Percentiles rank a stretch among this genome's conserved stretches.
Conservation (phyloP, 2,113 vertebrate genomes). For the Pyrgilauda ruficollis region DNA sequence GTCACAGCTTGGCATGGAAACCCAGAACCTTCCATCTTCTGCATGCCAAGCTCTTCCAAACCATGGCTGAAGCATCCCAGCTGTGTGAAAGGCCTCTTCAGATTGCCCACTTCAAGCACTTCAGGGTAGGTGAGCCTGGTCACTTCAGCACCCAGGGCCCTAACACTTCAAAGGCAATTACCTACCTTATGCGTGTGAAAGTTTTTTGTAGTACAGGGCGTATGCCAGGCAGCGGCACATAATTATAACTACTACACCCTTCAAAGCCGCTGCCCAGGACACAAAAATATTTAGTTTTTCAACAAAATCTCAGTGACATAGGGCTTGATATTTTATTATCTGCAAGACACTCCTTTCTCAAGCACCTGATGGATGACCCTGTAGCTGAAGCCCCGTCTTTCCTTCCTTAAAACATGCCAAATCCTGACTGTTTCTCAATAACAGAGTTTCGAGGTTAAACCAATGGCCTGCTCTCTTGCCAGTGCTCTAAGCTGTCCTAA, state of each 20-base stretch:
- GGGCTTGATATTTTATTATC: background rate
- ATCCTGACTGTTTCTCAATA: background rate
- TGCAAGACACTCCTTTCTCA: background rate
- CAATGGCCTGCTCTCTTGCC: background rate
- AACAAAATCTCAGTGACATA: background rate
- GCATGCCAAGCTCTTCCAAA: background rate
- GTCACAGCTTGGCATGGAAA: background rate
- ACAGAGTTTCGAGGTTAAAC: background rate
- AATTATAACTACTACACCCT: background rate
- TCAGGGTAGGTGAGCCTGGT: background rate
- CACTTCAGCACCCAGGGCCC: background rate
- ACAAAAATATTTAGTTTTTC: background rate
- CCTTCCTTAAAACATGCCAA: rapidly evolving
- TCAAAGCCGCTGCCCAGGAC: background rate
- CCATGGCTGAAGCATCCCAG: background rate
- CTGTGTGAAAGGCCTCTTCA: background rate
- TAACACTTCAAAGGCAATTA: background rate
- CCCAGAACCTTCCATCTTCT: background rate
- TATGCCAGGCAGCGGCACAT: background rate
- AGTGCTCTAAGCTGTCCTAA: background rate
- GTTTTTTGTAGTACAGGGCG: background rate
- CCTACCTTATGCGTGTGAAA: rapidly evolving
- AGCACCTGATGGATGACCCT: background rate
- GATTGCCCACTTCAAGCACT: background rate
- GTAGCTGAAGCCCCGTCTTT: background rate